These are phyloP conservation scores for Itoplectis maculator DNA, from an alignment of 2,888 invertebrate species.

Conservation along the genomic window DNA sequence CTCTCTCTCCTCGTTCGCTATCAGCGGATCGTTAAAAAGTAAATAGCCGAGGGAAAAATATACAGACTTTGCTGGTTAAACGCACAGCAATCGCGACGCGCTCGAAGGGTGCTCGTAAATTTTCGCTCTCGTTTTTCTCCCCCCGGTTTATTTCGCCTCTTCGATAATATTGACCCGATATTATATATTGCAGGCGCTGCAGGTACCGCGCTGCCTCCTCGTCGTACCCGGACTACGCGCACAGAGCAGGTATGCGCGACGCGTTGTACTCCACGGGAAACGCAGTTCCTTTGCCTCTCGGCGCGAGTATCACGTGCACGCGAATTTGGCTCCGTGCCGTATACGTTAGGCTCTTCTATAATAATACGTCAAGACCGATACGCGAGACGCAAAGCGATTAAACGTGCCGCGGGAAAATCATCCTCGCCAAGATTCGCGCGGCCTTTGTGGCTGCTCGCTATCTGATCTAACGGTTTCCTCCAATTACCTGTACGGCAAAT, in stretches of 20 bases:
- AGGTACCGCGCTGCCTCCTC: slow-evolving; percentile 24
- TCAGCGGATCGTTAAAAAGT: slow-evolving; percentile 81
- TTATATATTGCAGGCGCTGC: slow-evolving; percentile 36
- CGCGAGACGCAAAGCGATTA: slow-evolving; percentile 37
- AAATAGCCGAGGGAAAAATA: slow-evolving; percentile 61
- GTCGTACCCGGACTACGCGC: not conserved
- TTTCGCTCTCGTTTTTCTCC: slow-evolving; percentile 68
- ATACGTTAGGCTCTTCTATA: slow-evolving; percentile 5
- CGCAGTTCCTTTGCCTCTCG: slow-evolving; percentile 20
- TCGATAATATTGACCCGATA: slow-evolving; percentile 50
- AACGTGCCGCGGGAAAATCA: slow-evolving; percentile 51
- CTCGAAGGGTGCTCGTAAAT: slow-evolving; percentile 76
- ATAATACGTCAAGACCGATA: slow-evolving; percentile 39
- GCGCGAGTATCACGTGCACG: slow-evolving; percentile 29
- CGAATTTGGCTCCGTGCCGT: slow-evolving; percentile 7
- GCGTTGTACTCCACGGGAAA: not conserved
- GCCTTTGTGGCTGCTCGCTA: slow-evolving; percentile 49
- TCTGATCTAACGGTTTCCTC: slow-evolving; percentile 38
- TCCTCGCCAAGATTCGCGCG: slow-evolving; percentile 42
- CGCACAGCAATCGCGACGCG: slow-evolving; percentile 26
- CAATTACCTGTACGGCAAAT: slow-evolving; percentile 50
- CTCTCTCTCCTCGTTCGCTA: slow-evolving; percentile 75
- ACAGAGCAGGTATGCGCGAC: slow-evolving; percentile 24
- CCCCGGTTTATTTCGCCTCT: slow-evolving; percentile 74
- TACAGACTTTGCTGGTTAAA: slow-evolving; percentile 47